Evolutionary conservation across 1,140 invertebrate genomes (phyloP).

Genomic region (silkworm (Bombyx mori)): ASM3026992v2 NC_085113.1:5626501-5627000

Average conservation of each 20-base stretch:
- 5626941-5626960: background rate
- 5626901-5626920: slow-evolving; percentile 41
- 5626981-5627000: too few relatives aligned
- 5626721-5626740: slow-evolving; percentile 11
- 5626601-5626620: slow-evolving; percentile 37
- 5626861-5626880: slow-evolving; percentile 60
- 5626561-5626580: slow-evolving; percentile 58
- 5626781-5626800: slow-evolving; percentile 20
- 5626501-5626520: slow-evolving; percentile 43
- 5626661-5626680: slow-evolving; percentile 41
- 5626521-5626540: slow-evolving; percentile 43
- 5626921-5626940: slow-evolving; percentile 20
- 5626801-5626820: slow-evolving; percentile 61
- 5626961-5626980: too few relatives aligned
- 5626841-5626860: slow-evolving; percentile 61
- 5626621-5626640: slow-evolving; percentile 37
- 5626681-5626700: slow-evolving; percentile 33
- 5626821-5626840: slow-evolving; percentile 50
- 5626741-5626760: slow-evolving; percentile 9
- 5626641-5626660: slow-evolving; percentile 18
- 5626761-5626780: slow-evolving; percentile 3
- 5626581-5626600: slow-evolving; percentile 60
- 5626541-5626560: slow-evolving; percentile 68
- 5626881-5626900: slow-evolving; percentile 55
- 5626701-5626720: slow-evolving; percentile 37